Base-by-base conservation (phyloP, 2,113 vertebrate species). In the Dunckerocampus dactyliophorus region DNA sequence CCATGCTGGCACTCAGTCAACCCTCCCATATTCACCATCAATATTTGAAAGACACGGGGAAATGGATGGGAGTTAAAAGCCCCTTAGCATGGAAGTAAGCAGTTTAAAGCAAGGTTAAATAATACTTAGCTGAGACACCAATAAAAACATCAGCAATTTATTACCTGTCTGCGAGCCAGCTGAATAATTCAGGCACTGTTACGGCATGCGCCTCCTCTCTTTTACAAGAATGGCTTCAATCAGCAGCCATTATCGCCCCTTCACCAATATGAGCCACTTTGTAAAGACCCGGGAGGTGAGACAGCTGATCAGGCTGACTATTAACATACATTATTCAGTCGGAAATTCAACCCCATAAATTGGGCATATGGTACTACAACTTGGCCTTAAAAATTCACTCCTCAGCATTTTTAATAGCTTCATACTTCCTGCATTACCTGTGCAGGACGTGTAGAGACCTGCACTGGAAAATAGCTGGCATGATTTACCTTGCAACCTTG, bases 101-200 rank as follows among this genome's bases (percentile, higher is more conserved):
- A 82, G 82, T 89, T 90, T 91, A 90, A 88, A 91, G 84, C 82
- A 83, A 87, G 88, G 89, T 91, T 91, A 91, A 91, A 90, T 90
- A 89, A 89, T 89, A 88, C 89, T 92, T 89, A 87, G 86, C 84
- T 59, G 69, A 88, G 83, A 80, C 83, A 88, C 85, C 88, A 88
- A 88, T 90, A 86, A 87, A 88, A 85, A 84, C 80, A 83, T 86
- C 73, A 71, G 75, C 86, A 89, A 89, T 90, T 91, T 91, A 90
- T 91, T 89, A 90, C 77, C 78, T 39, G 69, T 79, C 87, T 82
- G 82, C 79, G 57, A 82, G 85, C 81, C 73, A 75, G 70, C 76
- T 89, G 74, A 89, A 88, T 89, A 80, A 88, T 89, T 89, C 67
- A 90, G 76, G 64, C 71, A 77, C 75, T 67, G 74, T 87, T 83